Evolutionary conservation across 2,888 invertebrate genomes (phyloP).

Genomic region (Apotomis turbidana): DNA sequence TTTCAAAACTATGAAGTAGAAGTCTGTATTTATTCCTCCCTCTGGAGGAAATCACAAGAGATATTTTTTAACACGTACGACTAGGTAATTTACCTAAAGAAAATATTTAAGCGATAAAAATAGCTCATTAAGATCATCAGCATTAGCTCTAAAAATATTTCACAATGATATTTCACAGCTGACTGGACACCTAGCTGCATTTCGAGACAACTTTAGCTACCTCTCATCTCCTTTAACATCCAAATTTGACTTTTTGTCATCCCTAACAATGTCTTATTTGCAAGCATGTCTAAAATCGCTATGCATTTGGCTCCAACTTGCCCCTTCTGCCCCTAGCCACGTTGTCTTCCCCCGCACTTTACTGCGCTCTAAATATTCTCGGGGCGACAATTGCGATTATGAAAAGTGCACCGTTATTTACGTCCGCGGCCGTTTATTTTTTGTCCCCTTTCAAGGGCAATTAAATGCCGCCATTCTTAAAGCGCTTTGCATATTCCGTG

Average conservation of each 20-base stretch:
- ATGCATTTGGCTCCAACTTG: conserved; percentile 12
- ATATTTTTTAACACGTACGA: no score
- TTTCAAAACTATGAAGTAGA: no score
- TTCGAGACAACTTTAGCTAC: conserved; percentile 13
- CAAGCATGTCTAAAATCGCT: conserved; percentile 17
- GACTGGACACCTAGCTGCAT: neutral
- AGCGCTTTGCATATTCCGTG: conserved; percentile 78
- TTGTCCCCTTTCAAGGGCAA: conserved; percentile 84
- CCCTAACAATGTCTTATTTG: conserved; percentile 5
- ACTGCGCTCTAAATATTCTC: conserved; percentile 84
- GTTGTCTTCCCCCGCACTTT: conserved; percentile 54
- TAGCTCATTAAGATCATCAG: no score
- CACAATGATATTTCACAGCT: neutral
- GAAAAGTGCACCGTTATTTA: conserved; percentile 84
- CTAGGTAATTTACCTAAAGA: no score
- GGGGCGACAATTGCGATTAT: conserved; percentile 84
- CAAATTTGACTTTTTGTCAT: conserved; percentile 4
- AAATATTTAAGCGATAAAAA: no score
- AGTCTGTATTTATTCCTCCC: no score
- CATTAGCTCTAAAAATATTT: neutral
- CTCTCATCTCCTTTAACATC: neutral
- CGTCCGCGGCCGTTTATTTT: conserved; percentile 77
- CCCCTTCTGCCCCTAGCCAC: neutral
- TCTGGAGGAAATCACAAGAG: no score
- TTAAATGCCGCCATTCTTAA: conserved; percentile 82